Evolutionary conservation across 1,140 invertebrate genomes (phyloP).

Genomic region (Halictus rubicundus): DNA sequence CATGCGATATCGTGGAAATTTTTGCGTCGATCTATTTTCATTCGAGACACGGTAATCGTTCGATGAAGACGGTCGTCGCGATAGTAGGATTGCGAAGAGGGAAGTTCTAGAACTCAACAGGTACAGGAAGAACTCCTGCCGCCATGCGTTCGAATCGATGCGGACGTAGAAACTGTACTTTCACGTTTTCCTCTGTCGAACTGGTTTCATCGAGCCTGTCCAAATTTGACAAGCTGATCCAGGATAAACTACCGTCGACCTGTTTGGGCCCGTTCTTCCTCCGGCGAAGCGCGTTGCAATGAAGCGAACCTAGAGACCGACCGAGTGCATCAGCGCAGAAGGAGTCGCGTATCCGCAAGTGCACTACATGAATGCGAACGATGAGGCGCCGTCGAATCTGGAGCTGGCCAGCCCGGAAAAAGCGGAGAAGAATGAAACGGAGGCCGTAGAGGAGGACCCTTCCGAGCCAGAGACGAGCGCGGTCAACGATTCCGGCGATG

Average conservation of each 20-base stretch:
- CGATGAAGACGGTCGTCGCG: not conserved
- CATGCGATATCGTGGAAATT: not conserved
- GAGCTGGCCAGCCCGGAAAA: conserved; percentile 36
- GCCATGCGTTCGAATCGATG: not conserved
- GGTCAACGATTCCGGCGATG: not conserved
- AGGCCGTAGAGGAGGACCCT: conserved; percentile 10
- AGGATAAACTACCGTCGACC: conserved; percentile 47
- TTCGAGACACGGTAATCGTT: not conserved
- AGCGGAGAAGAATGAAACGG: conserved; percentile 43
- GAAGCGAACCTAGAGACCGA: conserved; percentile 51
- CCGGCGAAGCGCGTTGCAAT: conserved; percentile 29
- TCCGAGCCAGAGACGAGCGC: not conserved
- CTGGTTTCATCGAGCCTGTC: not conserved
- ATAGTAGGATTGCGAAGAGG: conserved; percentile 11
- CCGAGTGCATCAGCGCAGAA: conserved; percentile 26
- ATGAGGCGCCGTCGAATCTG: conserved; percentile 49
- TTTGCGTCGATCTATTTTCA: not conserved
- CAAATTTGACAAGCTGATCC: conserved; percentile 39
- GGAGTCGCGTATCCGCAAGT: conserved; percentile 25
- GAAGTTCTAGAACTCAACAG: conserved; percentile 55
- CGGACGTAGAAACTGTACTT: not conserved
- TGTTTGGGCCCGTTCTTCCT: conserved; percentile 16
- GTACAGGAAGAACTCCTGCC: conserved; percentile 23
- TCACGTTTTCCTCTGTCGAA: not conserved
- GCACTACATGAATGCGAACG: conserved; percentile 64